These are phyloP conservation scores for Lepus timidus DNA, from an alignment of 2,113 vertebrate genomes.

Conservation along the genomic window DNA sequence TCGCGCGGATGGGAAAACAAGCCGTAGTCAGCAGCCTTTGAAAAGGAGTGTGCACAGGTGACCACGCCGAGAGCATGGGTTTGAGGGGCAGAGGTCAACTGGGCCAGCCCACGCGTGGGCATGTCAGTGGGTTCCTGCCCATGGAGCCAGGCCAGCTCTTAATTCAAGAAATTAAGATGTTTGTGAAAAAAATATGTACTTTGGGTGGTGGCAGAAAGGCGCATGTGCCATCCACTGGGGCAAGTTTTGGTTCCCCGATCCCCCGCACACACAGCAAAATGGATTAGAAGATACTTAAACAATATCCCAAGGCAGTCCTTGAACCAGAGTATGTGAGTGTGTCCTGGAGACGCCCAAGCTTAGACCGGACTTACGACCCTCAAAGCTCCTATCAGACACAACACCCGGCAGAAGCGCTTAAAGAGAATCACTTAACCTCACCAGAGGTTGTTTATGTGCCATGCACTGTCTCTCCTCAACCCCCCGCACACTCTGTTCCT, in stretches of 20 bases:
- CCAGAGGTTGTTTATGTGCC: rapidly evolving
- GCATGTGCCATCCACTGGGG: too few relatives aligned
- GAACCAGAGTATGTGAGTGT: not conserved
- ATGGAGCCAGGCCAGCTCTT: not conserved
- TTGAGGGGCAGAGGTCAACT: not conserved
- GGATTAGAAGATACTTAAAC: not conserved
- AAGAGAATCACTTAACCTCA: not conserved
- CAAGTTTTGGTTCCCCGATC: not conserved
- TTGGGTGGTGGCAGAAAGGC: not conserved
- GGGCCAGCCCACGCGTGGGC: not conserved
- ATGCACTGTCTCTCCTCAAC: not conserved
- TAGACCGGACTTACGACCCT: too few relatives aligned
- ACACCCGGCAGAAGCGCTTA: not conserved
- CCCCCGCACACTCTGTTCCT: not conserved
- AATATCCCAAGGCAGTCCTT: not conserved
- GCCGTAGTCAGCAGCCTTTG: not conserved
- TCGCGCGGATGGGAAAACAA: not conserved
- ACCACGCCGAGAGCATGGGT: not conserved
- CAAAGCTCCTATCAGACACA: too few relatives aligned
- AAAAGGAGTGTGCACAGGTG: not conserved
- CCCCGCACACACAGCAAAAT: not conserved
- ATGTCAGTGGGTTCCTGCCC: not conserved
- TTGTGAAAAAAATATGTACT: not conserved
- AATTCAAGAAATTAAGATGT: not conserved
- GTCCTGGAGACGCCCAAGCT: not conserved